phyloP scores from a whole-genome alignment of 2,113 vertebrate genomes.

The Guaruba guarouba region DNA sequence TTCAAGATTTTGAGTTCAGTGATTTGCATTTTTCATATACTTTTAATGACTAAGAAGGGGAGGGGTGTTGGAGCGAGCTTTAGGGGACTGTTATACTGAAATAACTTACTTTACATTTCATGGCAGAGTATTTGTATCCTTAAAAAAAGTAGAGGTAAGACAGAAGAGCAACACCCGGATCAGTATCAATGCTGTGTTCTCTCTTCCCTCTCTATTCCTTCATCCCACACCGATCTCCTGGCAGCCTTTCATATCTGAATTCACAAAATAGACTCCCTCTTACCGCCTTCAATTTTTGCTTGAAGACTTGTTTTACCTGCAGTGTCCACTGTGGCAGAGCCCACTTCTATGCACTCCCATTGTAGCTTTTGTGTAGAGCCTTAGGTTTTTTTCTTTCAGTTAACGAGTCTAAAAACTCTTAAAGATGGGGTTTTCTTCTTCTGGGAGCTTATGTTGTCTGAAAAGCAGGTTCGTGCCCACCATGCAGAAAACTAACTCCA shows the following conservation, averaged over 20 bases:
- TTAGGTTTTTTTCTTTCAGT: background rate
- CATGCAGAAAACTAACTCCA: background rate
- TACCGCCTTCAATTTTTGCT: background rate
- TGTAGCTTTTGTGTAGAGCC: background rate
- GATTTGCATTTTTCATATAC: constrained; percentile 53
- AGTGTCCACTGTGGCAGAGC: background rate
- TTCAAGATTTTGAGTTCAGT: constrained; percentile 7
- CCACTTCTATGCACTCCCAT: background rate
- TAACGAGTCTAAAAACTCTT: background rate
- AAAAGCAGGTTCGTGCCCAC: background rate
- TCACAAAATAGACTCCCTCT: background rate
- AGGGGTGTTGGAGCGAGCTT: background rate
- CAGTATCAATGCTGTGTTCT: background rate
- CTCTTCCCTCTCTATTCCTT: background rate
- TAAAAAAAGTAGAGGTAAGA: background rate
- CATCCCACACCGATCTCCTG: background rate
- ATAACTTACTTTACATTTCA: background rate
- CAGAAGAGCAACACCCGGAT: background rate
- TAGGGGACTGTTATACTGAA: background rate
- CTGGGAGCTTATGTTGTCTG: background rate
- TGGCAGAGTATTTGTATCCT: background rate
- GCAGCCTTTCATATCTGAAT: background rate
- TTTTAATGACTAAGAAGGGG: background rate
- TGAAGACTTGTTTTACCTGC: background rate
- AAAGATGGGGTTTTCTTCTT: background rate